Evolutionary conservation across 2,797 vertebrate genomes (phyloP).

Genomic region (Prunella strophiata): DNA sequence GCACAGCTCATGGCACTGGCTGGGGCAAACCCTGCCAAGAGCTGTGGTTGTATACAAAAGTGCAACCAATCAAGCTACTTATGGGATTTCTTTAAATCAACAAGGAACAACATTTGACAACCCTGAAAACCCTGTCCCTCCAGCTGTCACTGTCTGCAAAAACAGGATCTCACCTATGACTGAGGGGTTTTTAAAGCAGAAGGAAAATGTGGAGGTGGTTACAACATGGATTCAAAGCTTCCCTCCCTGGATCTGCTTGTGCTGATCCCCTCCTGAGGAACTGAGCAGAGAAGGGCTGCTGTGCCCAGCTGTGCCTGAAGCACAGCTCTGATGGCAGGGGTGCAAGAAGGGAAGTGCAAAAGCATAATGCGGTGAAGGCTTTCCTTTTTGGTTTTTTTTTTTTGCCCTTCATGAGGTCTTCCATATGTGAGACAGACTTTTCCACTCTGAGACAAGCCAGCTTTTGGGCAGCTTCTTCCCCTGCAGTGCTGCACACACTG

Average conservation of each 20-base stretch:
- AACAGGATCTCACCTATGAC: not conserved
- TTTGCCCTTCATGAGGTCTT: not conserved
- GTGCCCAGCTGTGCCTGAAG: not conserved
- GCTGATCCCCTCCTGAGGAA: not conserved
- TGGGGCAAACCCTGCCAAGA: not conserved
- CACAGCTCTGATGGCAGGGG: not conserved
- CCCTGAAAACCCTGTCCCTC: not conserved
- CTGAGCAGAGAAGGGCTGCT: not conserved
- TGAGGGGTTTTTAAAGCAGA: not conserved
- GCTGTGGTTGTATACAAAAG: not conserved
- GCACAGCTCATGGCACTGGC: not conserved
- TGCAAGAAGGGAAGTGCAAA: not conserved
- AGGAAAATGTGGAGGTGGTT: not conserved
- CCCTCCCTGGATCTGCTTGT: not conserved
- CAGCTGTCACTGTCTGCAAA: not conserved
- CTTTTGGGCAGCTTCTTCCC: not conserved
- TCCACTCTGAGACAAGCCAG: not conserved
- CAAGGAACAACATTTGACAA: accelerated
- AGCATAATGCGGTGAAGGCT: not conserved
- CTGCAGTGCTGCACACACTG: not conserved
- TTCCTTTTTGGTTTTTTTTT: too few relatives aligned
- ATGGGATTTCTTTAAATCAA: not conserved
- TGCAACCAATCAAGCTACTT: not conserved
- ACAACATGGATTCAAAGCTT: not conserved
- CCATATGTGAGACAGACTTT: not conserved